Conservation (phyloP, 2,797 vertebrate genomes). For the Euthynnus affinis region DNA sequence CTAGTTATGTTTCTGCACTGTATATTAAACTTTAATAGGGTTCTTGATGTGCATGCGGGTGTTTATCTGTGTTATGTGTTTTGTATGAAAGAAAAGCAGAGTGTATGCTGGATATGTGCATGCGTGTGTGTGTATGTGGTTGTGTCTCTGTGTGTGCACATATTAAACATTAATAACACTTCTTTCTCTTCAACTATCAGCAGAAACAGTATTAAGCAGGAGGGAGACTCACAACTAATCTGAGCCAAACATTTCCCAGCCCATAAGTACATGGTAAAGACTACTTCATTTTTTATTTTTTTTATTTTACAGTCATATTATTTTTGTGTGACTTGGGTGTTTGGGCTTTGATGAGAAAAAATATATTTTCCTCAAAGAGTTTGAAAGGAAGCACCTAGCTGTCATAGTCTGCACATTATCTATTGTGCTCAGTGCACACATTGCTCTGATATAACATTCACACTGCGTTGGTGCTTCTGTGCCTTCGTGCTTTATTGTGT, state of each 20-base stretch:
- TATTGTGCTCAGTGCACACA: constrained; percentile 5
- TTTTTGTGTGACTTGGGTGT: constrained; percentile 6
- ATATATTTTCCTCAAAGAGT: constrained; percentile 4
- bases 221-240: constrained; percentile 30
- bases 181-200: constrained; percentile 34
- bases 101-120: background rate
- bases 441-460: constrained; percentile 18
- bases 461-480: background rate
- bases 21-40: constrained; percentile 42
- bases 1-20: constrained; percentile 12
- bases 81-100: constrained; percentile 12
- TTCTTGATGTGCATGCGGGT: constrained; percentile 15
- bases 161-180: constrained; percentile 47
- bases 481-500: constrained; percentile 38
- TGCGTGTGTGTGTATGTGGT: background rate
- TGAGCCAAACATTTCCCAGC: constrained; percentile 12
- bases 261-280: background rate
- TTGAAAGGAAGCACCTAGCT: constrained; percentile 4
- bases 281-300: constrained; percentile 2
- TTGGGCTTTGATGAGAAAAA: constrained; percentile 3
- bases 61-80: constrained; percentile 40
- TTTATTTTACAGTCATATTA: background rate
- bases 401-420: constrained; percentile 15
- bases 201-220: constrained; percentile 25
- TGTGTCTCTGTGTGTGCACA: too few relatives aligned